Percentiles rank a stretch among this genome's conserved stretches.
Evolutionary conservation across 2,113 vertebrate genomes (phyloP).

Genomic region (Girardinichthys multiradiatus): DNA sequence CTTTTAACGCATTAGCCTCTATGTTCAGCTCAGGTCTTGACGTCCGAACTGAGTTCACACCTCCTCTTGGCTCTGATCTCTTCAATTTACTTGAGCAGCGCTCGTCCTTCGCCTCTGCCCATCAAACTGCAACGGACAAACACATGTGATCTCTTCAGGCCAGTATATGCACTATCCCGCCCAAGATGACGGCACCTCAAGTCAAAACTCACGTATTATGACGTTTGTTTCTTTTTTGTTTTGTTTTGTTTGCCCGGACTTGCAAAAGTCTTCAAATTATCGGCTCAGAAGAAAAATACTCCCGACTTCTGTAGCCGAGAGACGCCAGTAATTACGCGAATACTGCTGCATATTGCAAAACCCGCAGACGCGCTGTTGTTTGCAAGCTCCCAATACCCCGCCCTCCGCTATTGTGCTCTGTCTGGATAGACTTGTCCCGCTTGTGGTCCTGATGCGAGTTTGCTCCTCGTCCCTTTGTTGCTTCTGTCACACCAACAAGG

Average conservation of each 20-base stretch:
- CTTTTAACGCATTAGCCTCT: conserved; percentile 60
- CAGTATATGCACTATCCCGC: conserved; percentile 2
- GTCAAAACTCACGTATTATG: conserved; percentile 28
- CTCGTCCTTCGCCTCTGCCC: conserved; percentile 50
- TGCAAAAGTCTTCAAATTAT: conserved; percentile 23
- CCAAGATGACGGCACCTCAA: conserved; percentile 24
- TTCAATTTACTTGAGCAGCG: conserved; percentile 51
- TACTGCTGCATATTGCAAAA: conserved; percentile 59
- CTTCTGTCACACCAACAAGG: conserved; percentile 66
- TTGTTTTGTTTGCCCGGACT: neutral
- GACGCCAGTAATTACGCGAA: conserved; percentile 54
- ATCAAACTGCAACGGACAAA: conserved; percentile 66
- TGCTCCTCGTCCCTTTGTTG: conserved; percentile 71
- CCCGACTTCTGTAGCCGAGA: conserved; percentile 48
- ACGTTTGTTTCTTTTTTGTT: neutral
- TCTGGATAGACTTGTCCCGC: conserved; percentile 47
- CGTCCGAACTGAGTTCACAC: conserved; percentile 44
- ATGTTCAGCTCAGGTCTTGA: conserved; percentile 51
- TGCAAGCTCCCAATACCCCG: conserved; percentile 11
- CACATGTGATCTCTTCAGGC: conserved; percentile 53
- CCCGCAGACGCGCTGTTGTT: conserved; percentile 42
- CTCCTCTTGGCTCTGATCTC: conserved; percentile 30
- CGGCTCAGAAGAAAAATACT: conserved; percentile 37
- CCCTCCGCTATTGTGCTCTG: conserved; percentile 43
- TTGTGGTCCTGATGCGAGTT: conserved; percentile 82